Conservation (phyloP, 2,113 vertebrate species). For the Halcyon senegalensis region DNA sequence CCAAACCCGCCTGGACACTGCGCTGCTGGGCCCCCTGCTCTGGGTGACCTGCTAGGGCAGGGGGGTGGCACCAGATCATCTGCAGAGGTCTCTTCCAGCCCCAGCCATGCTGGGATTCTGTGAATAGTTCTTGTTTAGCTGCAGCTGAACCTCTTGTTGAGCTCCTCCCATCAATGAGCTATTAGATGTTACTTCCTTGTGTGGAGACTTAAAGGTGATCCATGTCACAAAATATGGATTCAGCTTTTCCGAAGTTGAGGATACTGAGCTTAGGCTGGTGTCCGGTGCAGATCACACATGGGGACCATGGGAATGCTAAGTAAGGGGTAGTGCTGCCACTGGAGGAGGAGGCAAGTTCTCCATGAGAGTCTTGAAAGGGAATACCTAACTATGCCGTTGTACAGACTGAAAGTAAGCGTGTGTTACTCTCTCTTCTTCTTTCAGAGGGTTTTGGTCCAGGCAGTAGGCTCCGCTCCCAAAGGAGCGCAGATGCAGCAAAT, state of each 20-base stretch:
- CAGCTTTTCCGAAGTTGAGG: background rate
- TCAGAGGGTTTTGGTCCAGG: conserved; percentile 94
- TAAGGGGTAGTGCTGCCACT: background rate
- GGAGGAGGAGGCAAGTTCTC: background rate
- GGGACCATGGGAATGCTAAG: accelerated
- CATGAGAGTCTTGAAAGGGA: background rate
- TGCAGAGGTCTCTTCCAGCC: background rate
- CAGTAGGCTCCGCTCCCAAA: conserved; percentile 90
- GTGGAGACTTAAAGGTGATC: background rate
- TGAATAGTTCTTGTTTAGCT: background rate
- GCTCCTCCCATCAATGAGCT: background rate
- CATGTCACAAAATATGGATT: background rate
- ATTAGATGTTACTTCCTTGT: background rate
- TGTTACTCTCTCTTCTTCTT: background rate
- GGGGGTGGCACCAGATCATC: background rate
- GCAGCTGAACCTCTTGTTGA: background rate
- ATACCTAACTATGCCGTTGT: background rate
- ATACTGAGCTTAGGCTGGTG: background rate
- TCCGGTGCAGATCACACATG: background rate
- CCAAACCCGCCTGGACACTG: too few relatives aligned
- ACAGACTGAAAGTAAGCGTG: background rate
- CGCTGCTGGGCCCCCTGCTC: too few relatives aligned
- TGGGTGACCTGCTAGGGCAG: background rate
- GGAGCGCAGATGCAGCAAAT: conserved; percentile 89
- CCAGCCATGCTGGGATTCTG: background rate